Percentiles rank a stretch among this genome's conserved stretches.
phyloP scores from a whole-genome alignment of 2,888 invertebrate genomes.

The Congeria kusceri region DNA sequence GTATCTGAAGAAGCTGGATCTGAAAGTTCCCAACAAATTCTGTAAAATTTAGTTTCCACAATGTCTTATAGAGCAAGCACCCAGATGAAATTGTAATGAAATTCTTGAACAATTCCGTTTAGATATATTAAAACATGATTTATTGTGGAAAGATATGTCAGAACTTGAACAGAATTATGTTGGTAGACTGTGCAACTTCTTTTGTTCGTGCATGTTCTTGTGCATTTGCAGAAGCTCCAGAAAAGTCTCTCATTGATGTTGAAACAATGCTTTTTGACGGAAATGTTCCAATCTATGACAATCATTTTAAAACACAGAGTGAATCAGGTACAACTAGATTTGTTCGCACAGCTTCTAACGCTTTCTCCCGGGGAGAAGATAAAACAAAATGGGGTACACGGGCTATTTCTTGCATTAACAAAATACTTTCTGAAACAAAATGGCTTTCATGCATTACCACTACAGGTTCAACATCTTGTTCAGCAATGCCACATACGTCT shows the following conservation, averaged over 20 bases:
- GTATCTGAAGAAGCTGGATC: neutral
- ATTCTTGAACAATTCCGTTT: constrained; percentile 21
- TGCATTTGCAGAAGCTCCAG: constrained; percentile 15
- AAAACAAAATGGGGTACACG: neutral
- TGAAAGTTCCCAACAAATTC: neutral
- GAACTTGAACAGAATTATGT: constrained; percentile 10
- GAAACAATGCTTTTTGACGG: neutral
- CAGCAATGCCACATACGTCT: neutral
- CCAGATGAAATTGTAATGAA: constrained; percentile 25
- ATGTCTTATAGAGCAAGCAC: constrained; percentile 18
- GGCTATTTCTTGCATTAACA: neutral
- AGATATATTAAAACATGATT: constrained; percentile 8
- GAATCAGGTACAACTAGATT: constrained; percentile 16
- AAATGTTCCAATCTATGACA: neutral
- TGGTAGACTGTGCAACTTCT: constrained; percentile 12
- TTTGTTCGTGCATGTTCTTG: constrained; percentile 29
- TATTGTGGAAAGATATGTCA: constrained; percentile 21
- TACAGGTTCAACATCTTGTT: neutral
- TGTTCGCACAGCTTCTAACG: constrained; percentile 3
- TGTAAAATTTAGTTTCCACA: neutral
- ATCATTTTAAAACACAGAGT: neutral
- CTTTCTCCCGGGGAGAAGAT: neutral
- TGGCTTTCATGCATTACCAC: neutral
- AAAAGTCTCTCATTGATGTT: neutral
- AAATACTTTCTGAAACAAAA: neutral